Conservation (phyloP, 1,140 invertebrate genomes). For the Drosophila kikkawai region DNA sequence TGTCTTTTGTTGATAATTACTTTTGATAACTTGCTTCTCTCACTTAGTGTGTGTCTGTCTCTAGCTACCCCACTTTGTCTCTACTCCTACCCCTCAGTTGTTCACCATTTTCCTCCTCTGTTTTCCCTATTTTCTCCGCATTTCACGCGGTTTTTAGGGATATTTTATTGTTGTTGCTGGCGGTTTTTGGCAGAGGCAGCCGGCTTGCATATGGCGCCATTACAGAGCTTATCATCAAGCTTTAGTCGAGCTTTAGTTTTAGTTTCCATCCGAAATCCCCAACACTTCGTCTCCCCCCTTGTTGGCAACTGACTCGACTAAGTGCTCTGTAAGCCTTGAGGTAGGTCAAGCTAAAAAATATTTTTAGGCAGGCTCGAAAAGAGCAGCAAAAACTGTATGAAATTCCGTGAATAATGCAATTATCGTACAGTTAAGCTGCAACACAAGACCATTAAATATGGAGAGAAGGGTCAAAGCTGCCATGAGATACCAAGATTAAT, state of each 20-base stretch:
- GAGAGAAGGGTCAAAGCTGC: slow-evolving; percentile 1
- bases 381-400: neutral
- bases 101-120: neutral
- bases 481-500: neutral
- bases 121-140: slow-evolving; percentile 16
- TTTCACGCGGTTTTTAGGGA: slow-evolving; percentile 25
- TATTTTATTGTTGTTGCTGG: slow-evolving; percentile 41
- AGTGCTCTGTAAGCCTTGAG: slow-evolving; percentile 50
- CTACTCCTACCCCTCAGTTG: neutral
- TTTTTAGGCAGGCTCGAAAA: slow-evolving; percentile 24
- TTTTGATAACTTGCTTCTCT: slow-evolving; percentile 57
- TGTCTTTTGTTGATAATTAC: slow-evolving; percentile 64
- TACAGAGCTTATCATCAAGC: slow-evolving; percentile 51
- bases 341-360: slow-evolving; percentile 50
- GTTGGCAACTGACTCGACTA: slow-evolving; percentile 20
- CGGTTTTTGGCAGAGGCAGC: slow-evolving; percentile 16
- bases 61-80: neutral
- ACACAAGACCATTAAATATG: slow-evolving; percentile 26
- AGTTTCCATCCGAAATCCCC: slow-evolving; percentile 5
- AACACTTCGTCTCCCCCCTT: neutral
- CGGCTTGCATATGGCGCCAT: slow-evolving; percentile 49
- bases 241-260: slow-evolving; percentile 48
- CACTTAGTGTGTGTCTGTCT: slow-evolving; percentile 36
- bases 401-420: slow-evolving; percentile 47
- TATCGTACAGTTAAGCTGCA: slow-evolving; percentile 25